A percentile compares a stretch with the other conserved stretches of the same genome.
phyloP scores from a whole-genome alignment of 2,797 vertebrate genomes.

The Pelobates cultripes region DNA sequence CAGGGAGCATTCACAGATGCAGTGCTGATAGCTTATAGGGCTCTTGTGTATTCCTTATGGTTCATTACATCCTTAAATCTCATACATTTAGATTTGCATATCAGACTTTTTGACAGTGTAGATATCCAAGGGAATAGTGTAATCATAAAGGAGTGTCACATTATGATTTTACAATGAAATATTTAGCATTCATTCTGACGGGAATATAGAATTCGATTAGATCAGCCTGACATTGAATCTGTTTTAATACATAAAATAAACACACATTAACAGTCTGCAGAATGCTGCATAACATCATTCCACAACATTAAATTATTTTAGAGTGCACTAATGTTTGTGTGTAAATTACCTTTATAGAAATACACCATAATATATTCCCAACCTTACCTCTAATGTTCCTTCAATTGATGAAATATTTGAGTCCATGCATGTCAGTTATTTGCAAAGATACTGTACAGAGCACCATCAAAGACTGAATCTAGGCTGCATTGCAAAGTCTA shows the following conservation, averaged over 20 bases:
- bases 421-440: neutral
- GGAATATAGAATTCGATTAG: constrained; percentile 60
- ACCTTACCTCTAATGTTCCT: neutral
- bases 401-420: neutral
- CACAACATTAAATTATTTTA: neutral
- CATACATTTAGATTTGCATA: constrained; percentile 52
- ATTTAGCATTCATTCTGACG: constrained; percentile 49
- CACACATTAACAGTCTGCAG: constrained; percentile 47
- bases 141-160: constrained; percentile 54
- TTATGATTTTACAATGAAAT: constrained; percentile 41
- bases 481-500: too few species aligned
- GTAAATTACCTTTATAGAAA: neutral
- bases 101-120: constrained; percentile 38
- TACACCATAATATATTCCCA: neutral
- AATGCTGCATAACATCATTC: neutral
- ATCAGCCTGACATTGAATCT: constrained; percentile 50
- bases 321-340: neutral
- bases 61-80: constrained; percentile 50
- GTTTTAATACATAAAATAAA: constrained; percentile 58
- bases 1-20: constrained; percentile 28
- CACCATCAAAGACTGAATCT: too few species aligned
- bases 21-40: constrained; percentile 9
- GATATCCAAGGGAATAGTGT: constrained; percentile 37
- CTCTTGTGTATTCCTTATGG: constrained; percentile 43
- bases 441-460: neutral